Base-by-base conservation (phyloP, 2,888 invertebrate species). In the Syrista parreyssii region DNA sequence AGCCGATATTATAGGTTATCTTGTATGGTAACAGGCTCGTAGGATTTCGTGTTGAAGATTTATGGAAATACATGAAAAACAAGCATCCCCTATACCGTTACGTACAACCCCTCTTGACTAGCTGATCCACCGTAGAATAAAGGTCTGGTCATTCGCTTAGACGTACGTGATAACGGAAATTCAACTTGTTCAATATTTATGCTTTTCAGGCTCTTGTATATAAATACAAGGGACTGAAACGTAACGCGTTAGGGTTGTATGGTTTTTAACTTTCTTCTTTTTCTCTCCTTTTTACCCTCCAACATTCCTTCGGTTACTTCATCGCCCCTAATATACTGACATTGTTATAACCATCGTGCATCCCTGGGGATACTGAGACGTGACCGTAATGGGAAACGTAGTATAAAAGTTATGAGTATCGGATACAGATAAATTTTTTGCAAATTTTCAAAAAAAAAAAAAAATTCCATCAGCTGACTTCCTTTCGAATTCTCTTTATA, bases 1-100 rank as follows among this genome's bases (percentile, higher is more conserved):
- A 77, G 74, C 74, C 55, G 9, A 23, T 55, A 23, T 23, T 40
- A 6, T 2, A 55, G 9, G 55, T 23, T 55, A 55, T 15, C 15
- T 55, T 55, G 55, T 74, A 79, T 74, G 75, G 78, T 78, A 78
- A 79, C 77, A 79, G 74, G 79, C 78, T 82, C 79, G 69, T 6
- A 80, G 78, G 82, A 84, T 83, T 84, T 86, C 77, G 81, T 82
- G n/a, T 83, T 80, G 84, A 80, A 86, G 82, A 87, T 86, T 86
- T 84, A 84, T 86, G 86, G 84, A 85, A 85, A 86, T 85, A 79
- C 73, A 77, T 74, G 77, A 75, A 79, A 82, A 86, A 84, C 82
- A 82, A 84, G 68, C 79, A 78, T 79, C 77, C 73, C 31, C 72
- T 79, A 82, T 82, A 82, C 80, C 79, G 73, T 79, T 9, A 55